Percentiles rank a stretch among this genome's conserved stretches.
phyloP scores from a whole-genome alignment of 1,140 invertebrate species.

The Drosophila nigromelanica region DNA sequence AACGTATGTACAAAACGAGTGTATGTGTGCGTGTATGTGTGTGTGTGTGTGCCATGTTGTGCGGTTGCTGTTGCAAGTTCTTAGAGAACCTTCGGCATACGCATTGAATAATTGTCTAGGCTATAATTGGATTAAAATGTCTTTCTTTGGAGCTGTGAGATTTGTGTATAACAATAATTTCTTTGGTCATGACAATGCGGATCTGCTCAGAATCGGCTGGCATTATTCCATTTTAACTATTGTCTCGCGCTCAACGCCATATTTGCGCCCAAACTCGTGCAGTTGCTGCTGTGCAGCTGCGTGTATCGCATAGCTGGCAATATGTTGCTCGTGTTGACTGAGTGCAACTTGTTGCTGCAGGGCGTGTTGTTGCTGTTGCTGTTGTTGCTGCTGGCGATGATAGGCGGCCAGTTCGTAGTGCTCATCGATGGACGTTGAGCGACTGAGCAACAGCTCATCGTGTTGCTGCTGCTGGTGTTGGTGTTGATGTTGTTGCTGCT shows the following conservation, averaged over 20 bases:
- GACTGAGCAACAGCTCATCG: slow-evolving; percentile 63
- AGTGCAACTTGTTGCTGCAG: slow-evolving; percentile 61
- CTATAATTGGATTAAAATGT: slow-evolving; percentile 46
- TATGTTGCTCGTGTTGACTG: slow-evolving; percentile 62
- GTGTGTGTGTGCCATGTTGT: not conserved
- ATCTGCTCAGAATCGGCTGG: slow-evolving; percentile 2
- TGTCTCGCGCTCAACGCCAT: slow-evolving; percentile 66
- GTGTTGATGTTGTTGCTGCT: slow-evolving; percentile 49
- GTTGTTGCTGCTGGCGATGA: slow-evolving; percentile 58
- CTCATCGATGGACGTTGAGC: slow-evolving; percentile 65
- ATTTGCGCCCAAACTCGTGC: slow-evolving; percentile 72
- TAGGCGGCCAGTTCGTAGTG: slow-evolving; percentile 67
- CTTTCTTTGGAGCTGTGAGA: slow-evolving; percentile 80
- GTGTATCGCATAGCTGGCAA: slow-evolving; percentile 62
- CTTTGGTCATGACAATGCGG: slow-evolving; percentile 57
- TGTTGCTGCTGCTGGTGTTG: slow-evolving; percentile 55
- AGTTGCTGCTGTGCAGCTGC: slow-evolving; percentile 62
- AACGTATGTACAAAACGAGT: slow-evolving; percentile 59
- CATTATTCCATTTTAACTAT: slow-evolving; percentile 79
- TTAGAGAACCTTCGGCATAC: slow-evolving; percentile 67
- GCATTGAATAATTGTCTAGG: slow-evolving; percentile 37
- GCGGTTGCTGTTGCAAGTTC: slow-evolving; percentile 38
- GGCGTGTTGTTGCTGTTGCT: slow-evolving; percentile 53
- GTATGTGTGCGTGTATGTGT: slow-evolving; percentile 10
- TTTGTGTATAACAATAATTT: slow-evolving; percentile 69